These are phyloP conservation scores for Parambassis ranga DNA, from an alignment of 2,797 vertebrate genomes.

Conservation along the genomic window DNA sequence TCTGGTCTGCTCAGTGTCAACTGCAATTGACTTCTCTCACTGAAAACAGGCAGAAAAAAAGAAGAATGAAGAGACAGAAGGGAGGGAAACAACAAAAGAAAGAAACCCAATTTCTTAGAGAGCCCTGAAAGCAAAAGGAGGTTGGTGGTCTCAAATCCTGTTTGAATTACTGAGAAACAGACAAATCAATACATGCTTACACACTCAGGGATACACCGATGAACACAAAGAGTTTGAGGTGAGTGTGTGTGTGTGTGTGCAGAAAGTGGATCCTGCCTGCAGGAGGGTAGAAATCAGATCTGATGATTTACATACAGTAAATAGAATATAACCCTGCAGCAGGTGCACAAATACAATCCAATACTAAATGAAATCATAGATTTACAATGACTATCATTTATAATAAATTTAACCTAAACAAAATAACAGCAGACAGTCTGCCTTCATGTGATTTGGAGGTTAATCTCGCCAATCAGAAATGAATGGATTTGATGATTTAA, in stretches of 20 bases:
- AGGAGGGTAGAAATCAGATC: slow-evolving; percentile 14
- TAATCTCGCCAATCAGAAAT: no score
- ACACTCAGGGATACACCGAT: slow-evolving; percentile 18
- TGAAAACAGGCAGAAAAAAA: slow-evolving; percentile 16
- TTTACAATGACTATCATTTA: no score
- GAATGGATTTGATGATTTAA: no score
- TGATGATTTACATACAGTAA: background rate
- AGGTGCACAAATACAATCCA: no score
- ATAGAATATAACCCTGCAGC: no score
- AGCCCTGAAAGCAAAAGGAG: slow-evolving; percentile 4
- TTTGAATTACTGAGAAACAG: slow-evolving; percentile 41
- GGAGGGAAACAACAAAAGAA: slow-evolving; percentile 7
- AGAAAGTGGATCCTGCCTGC: background rate
- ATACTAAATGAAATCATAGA: no score
- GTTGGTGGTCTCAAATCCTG: slow-evolving; percentile 40
- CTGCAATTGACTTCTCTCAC: slow-evolving; percentile 34
- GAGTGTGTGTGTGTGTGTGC: background rate
- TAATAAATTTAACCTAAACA: no score
- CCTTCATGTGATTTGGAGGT: no score
- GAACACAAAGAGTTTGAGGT: slow-evolving; percentile 24
- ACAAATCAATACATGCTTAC: slow-evolving; percentile 58
- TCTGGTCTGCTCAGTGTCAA: slow-evolving; percentile 17
- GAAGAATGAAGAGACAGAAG: background rate
- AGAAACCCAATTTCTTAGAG: slow-evolving; percentile 40
- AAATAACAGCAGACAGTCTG: no score